These are phyloP conservation scores for Coryphaenoides rupestris DNA, from an alignment of 2,113 vertebrate genomes.

Conservation along the genomic window DNA sequence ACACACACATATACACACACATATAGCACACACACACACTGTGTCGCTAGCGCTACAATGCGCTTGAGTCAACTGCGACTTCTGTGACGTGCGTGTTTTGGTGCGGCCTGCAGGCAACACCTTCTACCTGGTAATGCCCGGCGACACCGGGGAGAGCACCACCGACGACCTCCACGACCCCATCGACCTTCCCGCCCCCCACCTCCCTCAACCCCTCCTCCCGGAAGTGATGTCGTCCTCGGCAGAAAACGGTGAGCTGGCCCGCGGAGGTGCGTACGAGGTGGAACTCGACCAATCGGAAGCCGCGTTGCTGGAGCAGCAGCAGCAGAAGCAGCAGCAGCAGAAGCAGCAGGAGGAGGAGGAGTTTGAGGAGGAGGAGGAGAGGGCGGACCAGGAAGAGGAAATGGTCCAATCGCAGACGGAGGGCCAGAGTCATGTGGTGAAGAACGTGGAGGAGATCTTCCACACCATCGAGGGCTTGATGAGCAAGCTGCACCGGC, in stretches of 20 bases:
- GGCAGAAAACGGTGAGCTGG: conserved; percentile 23
- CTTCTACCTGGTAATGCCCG: conserved; percentile 72
- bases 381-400: conserved; percentile 3
- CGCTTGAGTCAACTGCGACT: background rate
- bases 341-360: too few relatives aligned
- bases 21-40: background rate
- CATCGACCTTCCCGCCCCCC: conserved; percentile 33
- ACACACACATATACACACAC: too few relatives aligned
- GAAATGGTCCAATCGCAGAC: conserved; percentile 26
- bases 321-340: too few relatives aligned
- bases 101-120: conserved; percentile 61
- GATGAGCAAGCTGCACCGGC: conserved; percentile 65
- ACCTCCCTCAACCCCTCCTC: conserved; percentile 17
- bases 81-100: background rate
- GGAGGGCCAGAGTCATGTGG: conserved; percentile 43
- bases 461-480: conserved; percentile 69
- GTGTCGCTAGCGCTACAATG: background rate
- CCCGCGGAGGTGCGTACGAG: background rate
- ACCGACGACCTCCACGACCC: conserved; percentile 57
- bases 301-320: conserved; percentile 9
- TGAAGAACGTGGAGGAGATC: conserved; percentile 71
- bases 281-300: conserved; percentile 2
- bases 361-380: too few relatives aligned
- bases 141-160: conserved; percentile 59
- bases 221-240: background rate